Evolutionary conservation across 2,888 invertebrate genomes (phyloP).

Genomic region (Drosophila meridiana): DNA sequence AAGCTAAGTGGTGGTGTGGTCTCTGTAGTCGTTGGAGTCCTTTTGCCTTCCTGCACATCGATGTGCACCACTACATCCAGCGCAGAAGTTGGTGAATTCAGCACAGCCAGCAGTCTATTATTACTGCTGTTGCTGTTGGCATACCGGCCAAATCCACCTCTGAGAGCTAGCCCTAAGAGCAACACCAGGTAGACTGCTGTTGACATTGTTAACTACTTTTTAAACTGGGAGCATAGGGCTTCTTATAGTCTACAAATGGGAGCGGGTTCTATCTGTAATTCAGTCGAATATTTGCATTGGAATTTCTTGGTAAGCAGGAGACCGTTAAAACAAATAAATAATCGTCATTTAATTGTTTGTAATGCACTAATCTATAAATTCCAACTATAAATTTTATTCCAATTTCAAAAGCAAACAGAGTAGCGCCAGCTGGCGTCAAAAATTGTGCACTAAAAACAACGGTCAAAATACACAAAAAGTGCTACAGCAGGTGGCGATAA

Average conservation of each 20-base stretch:
- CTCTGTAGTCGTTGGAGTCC: background rate
- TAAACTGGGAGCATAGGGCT: background rate
- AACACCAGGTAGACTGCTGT: constrained; percentile 18
- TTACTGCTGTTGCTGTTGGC: background rate
- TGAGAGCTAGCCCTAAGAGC: constrained; percentile 7
- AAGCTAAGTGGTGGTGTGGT: constrained; percentile 19
- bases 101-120: constrained; percentile 38
- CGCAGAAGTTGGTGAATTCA: constrained; percentile 38
- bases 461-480: background rate
- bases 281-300: constrained; percentile 52
- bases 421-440: constrained; percentile 20
- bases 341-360: constrained; percentile 48
- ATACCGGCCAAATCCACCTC: background rate
- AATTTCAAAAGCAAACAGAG: constrained; percentile 44
- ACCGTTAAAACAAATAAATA: constrained; percentile 25
- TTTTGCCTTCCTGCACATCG: constrained; percentile 34
- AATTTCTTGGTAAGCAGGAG: constrained; percentile 36
- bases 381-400: constrained; percentile 23
- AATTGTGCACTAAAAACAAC: background rate
- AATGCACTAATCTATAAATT: constrained; percentile 25
- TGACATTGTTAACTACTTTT: constrained; percentile 28
- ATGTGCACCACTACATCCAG: constrained; percentile 57
- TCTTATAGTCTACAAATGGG: constrained; percentile 34
- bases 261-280: constrained; percentile 38
- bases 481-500: background rate